Base-by-base conservation (phyloP, 2,888 invertebrate genomes). In the Platerodrilus igneus region DNA sequence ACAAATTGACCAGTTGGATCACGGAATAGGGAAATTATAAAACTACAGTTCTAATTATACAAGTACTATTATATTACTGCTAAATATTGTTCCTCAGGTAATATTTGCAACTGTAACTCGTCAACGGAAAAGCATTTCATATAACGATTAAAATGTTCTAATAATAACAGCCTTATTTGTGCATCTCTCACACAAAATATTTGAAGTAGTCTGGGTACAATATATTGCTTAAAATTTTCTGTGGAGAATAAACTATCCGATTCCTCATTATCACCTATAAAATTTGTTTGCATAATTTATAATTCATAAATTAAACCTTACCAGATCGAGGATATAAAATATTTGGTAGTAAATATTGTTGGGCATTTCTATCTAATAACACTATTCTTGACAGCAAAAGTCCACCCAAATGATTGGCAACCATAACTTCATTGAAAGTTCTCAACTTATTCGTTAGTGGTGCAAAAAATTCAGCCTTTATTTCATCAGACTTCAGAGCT, bases 1-100 rank as follows among this genome's bases (percentile, higher is more conserved):
- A 6, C 7, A 19, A 6, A 19, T 19, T 6, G 8, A 6, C 7
- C 7, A 19, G 19, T 19, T 7, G 6, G 19, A 7, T 7, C 19
- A 5, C 19, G 19, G 6, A 19, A 6, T 19, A 7, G 19, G 2
- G 10, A 19, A 1, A 1, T 3, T 17, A 4, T n/a, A n/a, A n/a
- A n/a, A n/a, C n/a, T n/a, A n/a, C n/a, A n/a, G n/a, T n/a, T n/a
- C n/a, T n/a, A n/a, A n/a, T n/a, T n/a, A n/a, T n/a, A n/a, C n/a
- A n/a, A n/a, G n/a, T n/a, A n/a, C n/a, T n/a, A n/a, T 8, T 21
- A 1, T 19, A 4, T 6, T n/a, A n/a, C n/a, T n/a, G n/a, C n/a
- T n/a, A n/a, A n/a, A n/a, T n/a, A n/a, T n/a, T n/a, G 17, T 41
- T 83, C 84, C 76, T 92, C 89, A n/a, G 92, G 92, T 55, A 94